phyloP scores from a whole-genome alignment of 2,113 vertebrate genomes.

The Procavia capensis region DNA sequence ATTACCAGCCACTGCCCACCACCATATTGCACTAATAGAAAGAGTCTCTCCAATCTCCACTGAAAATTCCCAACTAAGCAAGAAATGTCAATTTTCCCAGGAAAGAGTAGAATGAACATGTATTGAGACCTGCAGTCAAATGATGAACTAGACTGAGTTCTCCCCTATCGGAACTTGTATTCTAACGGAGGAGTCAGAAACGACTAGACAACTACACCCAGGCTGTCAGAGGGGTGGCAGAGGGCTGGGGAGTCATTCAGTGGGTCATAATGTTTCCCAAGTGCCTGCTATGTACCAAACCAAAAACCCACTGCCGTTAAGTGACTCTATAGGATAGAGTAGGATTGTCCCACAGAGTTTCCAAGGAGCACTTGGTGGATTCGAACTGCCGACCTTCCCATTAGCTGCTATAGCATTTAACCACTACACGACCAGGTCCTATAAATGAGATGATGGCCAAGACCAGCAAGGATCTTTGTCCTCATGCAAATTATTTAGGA shows the following conservation, averaged over 20 bases:
- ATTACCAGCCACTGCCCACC: conserved; percentile 10
- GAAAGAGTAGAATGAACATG: background rate
- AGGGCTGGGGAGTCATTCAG: background rate
- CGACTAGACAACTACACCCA: background rate
- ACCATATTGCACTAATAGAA: background rate
- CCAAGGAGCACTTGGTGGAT: too few species aligned
- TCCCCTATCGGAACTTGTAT: background rate
- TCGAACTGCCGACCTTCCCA: too few species aligned
- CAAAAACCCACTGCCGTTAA: too few species aligned
- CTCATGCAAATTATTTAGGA: background rate
- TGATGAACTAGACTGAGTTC: background rate
- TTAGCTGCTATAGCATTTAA: too few species aligned
- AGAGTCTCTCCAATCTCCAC: background rate
- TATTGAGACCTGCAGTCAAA: background rate
- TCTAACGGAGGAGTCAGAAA: background rate
- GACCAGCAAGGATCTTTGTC: background rate
- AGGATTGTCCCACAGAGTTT: too few species aligned
- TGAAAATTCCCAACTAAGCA: background rate
- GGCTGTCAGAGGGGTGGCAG: background rate
- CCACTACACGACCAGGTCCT: too few species aligned
- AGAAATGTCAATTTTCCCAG: background rate
- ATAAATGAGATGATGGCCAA: background rate
- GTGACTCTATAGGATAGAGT: too few species aligned
- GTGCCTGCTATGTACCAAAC: background rate
- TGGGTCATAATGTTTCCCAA: background rate